A percentile compares a stretch with the other conserved stretches of the same genome.
These are phyloP conservation scores for Phoxinus dragarum DNA, from an alignment of 2,797 vertebrate genomes.

Conservation along the genomic window DNA sequence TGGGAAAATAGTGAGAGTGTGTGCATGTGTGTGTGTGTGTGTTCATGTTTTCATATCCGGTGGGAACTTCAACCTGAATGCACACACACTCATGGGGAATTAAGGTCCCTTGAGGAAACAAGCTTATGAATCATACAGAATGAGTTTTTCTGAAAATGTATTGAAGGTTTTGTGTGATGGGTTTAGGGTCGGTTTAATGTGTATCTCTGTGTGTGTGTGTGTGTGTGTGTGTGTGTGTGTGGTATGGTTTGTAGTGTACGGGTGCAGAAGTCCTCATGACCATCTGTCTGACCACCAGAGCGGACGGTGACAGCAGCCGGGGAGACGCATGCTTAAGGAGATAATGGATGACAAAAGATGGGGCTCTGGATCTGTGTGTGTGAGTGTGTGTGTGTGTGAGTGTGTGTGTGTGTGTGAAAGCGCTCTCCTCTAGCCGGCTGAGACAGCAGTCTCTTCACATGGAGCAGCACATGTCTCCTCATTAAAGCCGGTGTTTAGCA, in stretches of 20 bases:
- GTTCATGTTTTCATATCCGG: too few species aligned
- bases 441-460: constrained; percentile 54
- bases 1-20: too few species aligned
- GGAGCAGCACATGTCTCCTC: constrained; percentile 64
- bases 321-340: constrained; percentile 72
- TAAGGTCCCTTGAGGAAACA: too few species aligned
- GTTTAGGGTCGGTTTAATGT: too few species aligned
- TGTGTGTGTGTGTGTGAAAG: constrained; percentile 29
- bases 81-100: too few species aligned
- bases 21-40: too few species aligned
- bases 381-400: constrained; percentile 35
- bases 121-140: too few species aligned
- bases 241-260: constrained; percentile 20
- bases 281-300: constrained; percentile 75
- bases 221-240: constrained; percentile 39
- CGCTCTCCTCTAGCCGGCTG: constrained; percentile 46
- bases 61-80: too few species aligned
- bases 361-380: constrained; percentile 57
- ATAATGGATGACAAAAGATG: constrained; percentile 72
- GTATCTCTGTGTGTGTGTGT: background rate
- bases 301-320: constrained; percentile 60
- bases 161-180: too few species aligned
- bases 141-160: too few species aligned
- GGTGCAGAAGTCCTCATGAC: constrained; percentile 54
- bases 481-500: constrained; percentile 69